Evolutionary conservation across 2,888 invertebrate species (phyloP).

Genomic region (Luperina testacea): DNA sequence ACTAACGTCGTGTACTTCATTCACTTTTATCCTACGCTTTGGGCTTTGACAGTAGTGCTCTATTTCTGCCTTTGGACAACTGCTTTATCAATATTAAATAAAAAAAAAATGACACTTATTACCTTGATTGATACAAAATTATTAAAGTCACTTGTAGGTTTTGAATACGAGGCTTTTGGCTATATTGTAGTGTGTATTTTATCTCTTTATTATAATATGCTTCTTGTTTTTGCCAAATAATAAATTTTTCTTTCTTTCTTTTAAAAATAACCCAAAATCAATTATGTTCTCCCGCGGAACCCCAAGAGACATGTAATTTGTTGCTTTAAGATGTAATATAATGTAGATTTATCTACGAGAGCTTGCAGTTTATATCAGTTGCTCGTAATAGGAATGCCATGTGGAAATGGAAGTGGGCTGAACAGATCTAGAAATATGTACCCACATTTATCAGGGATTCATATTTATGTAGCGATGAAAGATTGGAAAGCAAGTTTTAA

Average conservation of each 20-base stretch:
- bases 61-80: background rate
- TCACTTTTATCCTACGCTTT: background rate
- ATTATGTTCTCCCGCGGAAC: conserved; percentile 19
- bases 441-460: conserved; percentile 27
- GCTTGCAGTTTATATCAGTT: conserved; percentile 54
- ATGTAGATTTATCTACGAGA: conserved; percentile 50
- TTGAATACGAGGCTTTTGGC: background rate
- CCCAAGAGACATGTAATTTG: conserved; percentile 44
- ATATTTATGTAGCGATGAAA: conserved; percentile 35
- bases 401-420: conserved; percentile 53
- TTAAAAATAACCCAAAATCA: background rate
- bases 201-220: background rate
- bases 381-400: conserved; percentile 57
- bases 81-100: background rate
- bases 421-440: conserved; percentile 43
- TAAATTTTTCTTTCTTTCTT: background rate
- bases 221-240: background rate
- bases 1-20: no score
- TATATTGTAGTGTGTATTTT: background rate
- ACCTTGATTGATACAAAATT: background rate
- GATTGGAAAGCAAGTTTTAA: conserved; percentile 23
- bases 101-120: background rate
- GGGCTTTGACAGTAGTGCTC: background rate
- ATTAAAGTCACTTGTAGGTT: background rate
- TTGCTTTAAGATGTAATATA: conserved; percentile 50